Evolutionary conservation across 2,797 vertebrate genomes (phyloP).

Genomic region (Spinus pinus): DNA sequence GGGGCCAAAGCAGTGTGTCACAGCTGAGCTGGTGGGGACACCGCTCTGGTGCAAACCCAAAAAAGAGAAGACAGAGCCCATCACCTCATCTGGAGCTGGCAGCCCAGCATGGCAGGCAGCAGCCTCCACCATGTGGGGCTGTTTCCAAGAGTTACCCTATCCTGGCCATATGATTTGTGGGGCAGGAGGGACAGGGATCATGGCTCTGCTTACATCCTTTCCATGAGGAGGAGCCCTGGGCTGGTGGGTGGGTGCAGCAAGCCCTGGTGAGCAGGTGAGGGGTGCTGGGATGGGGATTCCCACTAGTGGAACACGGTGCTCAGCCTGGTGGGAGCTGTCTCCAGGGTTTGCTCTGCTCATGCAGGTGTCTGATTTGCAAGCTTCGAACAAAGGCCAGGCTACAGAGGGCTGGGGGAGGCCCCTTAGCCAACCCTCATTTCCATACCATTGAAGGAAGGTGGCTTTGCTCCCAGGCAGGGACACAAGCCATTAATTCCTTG

Average conservation of each 20-base stretch:
- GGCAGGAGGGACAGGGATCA: no score
- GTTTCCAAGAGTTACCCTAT: neutral
- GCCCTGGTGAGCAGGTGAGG: neutral
- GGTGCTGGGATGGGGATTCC: neutral
- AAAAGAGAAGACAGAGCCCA: neutral
- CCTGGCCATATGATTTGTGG: neutral
- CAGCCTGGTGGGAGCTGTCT: fast-evolving
- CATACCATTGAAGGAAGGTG: neutral
- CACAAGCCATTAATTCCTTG: neutral
- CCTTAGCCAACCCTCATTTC: neutral
- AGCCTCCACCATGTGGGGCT: neutral
- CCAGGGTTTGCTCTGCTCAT: neutral
- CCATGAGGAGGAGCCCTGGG: neutral
- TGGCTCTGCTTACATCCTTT: neutral
- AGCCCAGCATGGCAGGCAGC: neutral
- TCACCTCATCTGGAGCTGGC: neutral
- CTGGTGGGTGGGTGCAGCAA: no score
- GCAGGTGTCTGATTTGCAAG: neutral
- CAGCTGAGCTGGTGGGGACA: neutral
- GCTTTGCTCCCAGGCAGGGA: neutral
- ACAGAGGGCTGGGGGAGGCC: neutral
- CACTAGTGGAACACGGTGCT: fast-evolving
- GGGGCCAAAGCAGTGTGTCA: fast-evolving
- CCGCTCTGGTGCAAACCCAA: neutral
- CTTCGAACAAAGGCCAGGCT: fast-evolving